These are phyloP conservation scores for Pristionchus arcanus DNA, from an alignment of 2,888 invertebrate species.

Conservation along the genomic window DNA sequence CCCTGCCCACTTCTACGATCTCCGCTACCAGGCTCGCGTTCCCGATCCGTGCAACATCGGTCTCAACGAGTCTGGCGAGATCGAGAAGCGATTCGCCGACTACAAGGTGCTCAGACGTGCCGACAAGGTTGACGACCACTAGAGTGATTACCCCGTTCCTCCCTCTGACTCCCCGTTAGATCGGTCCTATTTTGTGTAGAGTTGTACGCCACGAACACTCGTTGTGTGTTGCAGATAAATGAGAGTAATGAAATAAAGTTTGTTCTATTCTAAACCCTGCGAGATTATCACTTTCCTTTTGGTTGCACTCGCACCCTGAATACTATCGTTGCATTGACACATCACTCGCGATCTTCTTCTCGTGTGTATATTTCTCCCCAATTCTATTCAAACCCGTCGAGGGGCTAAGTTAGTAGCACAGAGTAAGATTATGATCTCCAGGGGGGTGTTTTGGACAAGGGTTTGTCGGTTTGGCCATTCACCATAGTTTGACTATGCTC, in stretches of 20 bases:
- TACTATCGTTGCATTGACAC: not conserved
- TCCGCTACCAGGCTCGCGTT: constrained; percentile 72
- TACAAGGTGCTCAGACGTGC: constrained; percentile 77
- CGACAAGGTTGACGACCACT: constrained; percentile 77
- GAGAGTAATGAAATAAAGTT: constrained; percentile 8
- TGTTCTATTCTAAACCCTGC: not conserved
- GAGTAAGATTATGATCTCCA: constrained; percentile 21
- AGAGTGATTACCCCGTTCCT: constrained; percentile 54
- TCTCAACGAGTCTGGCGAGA: constrained; percentile 73
- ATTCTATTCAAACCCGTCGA: constrained; percentile 1
- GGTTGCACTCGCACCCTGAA: constrained; percentile 44
- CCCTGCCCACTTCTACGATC: constrained; percentile 75
- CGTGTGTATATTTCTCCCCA: not conserved
- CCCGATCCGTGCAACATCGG: constrained; percentile 76
- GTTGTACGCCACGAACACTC: constrained; percentile 16
- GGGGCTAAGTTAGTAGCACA: constrained; percentile 23
- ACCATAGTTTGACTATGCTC: constrained; percentile 20
- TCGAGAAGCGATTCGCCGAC: constrained; percentile 77
- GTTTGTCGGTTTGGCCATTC: constrained; percentile 5
- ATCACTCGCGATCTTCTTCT: not conserved
- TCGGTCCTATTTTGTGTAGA: constrained; percentile 29
- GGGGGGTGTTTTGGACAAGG: constrained; percentile 2
- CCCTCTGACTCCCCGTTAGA: not conserved
- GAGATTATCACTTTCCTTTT: not conserved
- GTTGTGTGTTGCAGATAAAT: constrained; percentile 47